Conservation (phyloP, 1,140 invertebrate species). For the Drosophila melanogaster region DNA sequence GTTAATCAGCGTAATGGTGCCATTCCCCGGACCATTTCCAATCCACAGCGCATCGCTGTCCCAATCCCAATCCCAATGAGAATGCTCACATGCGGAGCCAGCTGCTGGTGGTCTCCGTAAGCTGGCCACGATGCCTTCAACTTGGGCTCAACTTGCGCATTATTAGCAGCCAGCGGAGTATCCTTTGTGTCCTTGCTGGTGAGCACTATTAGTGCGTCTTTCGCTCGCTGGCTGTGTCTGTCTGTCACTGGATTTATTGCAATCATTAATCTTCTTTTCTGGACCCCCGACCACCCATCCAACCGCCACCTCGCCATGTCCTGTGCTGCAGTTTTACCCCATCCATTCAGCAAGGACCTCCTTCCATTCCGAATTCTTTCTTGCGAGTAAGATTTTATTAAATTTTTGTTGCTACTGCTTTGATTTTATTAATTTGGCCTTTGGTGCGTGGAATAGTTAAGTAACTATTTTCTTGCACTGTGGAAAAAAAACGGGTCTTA, state of each 20-base stretch:
- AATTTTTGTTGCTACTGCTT: slow-evolving; percentile 66
- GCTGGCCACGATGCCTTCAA: slow-evolving; percentile 67
- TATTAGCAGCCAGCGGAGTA: slow-evolving; percentile 67
- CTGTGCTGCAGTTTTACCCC: slow-evolving; percentile 17
- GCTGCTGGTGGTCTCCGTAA: slow-evolving; percentile 65
- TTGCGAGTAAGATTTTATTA: slow-evolving; percentile 71
- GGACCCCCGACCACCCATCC: slow-evolving; percentile 11
- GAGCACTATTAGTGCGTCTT: slow-evolving; percentile 71
- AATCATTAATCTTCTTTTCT: slow-evolving; percentile 84
- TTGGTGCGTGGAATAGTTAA: slow-evolving; percentile 55
- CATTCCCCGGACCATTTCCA: slow-evolving; percentile 43
- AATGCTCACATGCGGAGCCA: slow-evolving; percentile 41
- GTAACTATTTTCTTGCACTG: slow-evolving; percentile 34
- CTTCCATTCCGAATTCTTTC: slow-evolving; percentile 18
- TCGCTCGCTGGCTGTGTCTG: slow-evolving; percentile 46
- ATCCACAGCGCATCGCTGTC: slow-evolving; percentile 15
- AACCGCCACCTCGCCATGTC: slow-evolving; percentile 1
- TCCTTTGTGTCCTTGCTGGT: slow-evolving; percentile 82
- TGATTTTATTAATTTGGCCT: slow-evolving; percentile 82
- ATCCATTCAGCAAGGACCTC: slow-evolving; percentile 11
- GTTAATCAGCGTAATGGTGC: slow-evolving; percentile 83
- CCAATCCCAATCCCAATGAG: slow-evolving; percentile 28
- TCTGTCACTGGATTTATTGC: slow-evolving; percentile 84
- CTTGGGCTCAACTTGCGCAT: slow-evolving; percentile 66
- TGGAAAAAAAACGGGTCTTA: not conserved